A percentile compares a stretch with the other conserved stretches of the same genome.
phyloP scores from a whole-genome alignment of 2,797 vertebrate genomes.

The Lophotriccus pileatus region DNA sequence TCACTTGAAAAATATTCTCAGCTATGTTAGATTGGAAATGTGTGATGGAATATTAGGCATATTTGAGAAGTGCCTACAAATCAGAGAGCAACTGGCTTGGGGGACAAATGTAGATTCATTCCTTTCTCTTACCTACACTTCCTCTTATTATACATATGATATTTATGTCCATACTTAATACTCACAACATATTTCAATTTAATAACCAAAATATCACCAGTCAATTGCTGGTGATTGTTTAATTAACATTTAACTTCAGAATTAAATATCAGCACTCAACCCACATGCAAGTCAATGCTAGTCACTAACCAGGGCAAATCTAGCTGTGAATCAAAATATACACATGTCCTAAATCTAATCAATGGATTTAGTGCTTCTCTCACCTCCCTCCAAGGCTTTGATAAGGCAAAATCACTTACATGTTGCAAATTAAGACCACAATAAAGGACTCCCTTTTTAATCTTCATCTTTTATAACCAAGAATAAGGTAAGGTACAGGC shows the following conservation, averaged over 20 bases:
- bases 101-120: background rate
- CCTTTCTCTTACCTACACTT: background rate
- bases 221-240: background rate
- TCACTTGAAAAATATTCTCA: slow-evolving; percentile 25
- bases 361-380: background rate
- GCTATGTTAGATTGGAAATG: background rate
- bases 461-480: background rate
- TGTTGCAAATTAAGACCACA: background rate
- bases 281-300: background rate
- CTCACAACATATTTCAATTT: background rate
- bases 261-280: background rate
- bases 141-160: background rate
- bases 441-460: background rate
- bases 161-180: background rate
- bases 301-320: background rate
- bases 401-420: background rate
- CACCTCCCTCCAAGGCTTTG: background rate
- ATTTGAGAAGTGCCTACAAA: slow-evolving; percentile 18
- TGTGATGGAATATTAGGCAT: slow-evolving; percentile 8
- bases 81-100: background rate
- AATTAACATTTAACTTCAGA: background rate
- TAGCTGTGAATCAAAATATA: background rate
- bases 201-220: background rate
- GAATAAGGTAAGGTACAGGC: background rate
- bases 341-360: background rate